These are phyloP conservation scores for Hyles vespertilio DNA, from an alignment of 1,140 invertebrate species.

Conservation along the genomic window DNA sequence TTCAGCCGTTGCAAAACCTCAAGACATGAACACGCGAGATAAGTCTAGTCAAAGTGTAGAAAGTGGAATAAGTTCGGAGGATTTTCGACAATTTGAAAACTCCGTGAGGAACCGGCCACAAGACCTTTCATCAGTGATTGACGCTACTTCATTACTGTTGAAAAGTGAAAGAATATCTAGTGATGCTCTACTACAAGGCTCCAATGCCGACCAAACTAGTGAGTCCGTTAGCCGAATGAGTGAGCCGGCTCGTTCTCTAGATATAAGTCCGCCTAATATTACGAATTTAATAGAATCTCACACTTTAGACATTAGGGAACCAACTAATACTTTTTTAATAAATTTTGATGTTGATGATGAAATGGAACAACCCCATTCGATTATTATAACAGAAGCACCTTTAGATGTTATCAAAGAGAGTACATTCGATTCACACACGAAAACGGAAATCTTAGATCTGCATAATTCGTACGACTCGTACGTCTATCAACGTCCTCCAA, in stretches of 20 bases:
- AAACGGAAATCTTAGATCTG: constrained; percentile 23
- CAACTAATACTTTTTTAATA: constrained; percentile 40
- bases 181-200: constrained; percentile 28
- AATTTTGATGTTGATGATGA: constrained; percentile 58
- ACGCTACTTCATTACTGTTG: constrained; percentile 49
- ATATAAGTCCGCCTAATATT: constrained; percentile 45
- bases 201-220: constrained; percentile 30
- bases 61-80: constrained; percentile 46
- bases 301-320: constrained; percentile 32
- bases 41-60: constrained; percentile 48
- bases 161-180: constrained; percentile 49
- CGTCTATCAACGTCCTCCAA: constrained; percentile 18
- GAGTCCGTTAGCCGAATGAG: constrained; percentile 20
- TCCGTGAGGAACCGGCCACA: constrained; percentile 48
- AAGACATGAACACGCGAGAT: constrained; percentile 44
- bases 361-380: constrained; percentile 65
- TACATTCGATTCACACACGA: constrained; percentile 37
- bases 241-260: constrained; percentile 31
- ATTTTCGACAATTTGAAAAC: constrained; percentile 51
- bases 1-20: constrained; percentile 50
- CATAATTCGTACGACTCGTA: constrained; percentile 45
- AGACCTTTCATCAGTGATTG: constrained; percentile 51
- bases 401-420: constrained; percentile 38
- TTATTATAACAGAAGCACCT: constrained; percentile 59
- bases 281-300: constrained; percentile 64